Base-by-base conservation (phyloP, 53 echinoderm and acorn worm species). In the Antedon mediterranea region DNA sequence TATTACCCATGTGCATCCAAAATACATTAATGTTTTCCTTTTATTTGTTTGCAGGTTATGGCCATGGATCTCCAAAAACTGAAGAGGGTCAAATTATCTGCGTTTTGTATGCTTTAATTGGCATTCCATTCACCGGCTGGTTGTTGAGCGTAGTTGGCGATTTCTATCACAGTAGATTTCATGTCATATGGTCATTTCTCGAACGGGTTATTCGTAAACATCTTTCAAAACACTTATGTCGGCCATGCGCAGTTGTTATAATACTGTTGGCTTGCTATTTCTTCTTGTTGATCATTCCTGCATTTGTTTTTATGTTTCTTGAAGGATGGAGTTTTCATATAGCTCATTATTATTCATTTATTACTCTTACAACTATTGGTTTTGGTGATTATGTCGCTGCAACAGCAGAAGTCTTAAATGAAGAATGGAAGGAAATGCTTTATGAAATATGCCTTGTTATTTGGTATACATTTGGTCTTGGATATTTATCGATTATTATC, bases 321-420 rank as follows among this genome's bases (percentile, higher is more conserved):
- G 84, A 83, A 73, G 57, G 23, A 11, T 83, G 84, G 84, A 31
- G 42, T 0, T 83, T 83, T 71, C 84, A 83, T n/a, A 43, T 83
- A 57, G 84, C 84, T 20, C 84, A 83, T 32, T 83, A 83, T 31
- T 83, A 83, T 74, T 4, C 73, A 15, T 83, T 83, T 27, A 83
- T 83, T 43, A 83, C 84, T 29, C 74, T 83, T 15, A 78, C 84
- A 31, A 83, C 84, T 11, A 78, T 83, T 32, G 84, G 84, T 28
- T 83, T 83, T 34, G 84, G 84, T 37, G 84, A 83, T 28, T 83
- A 83, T 57, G 73, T 83, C n/a, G 84, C 84, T 6, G 72, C 78
- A 3, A 32, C 73, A 15, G 30, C 78, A 30, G 84, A 73, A 31
- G 20, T 29, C 0, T 28, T 23, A 18, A 11, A 57, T 15, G 79